Evolutionary conservation across 1,140 invertebrate species (phyloP), one percentile per base, ranked within the genome.

Genomic region (Stegodyphus mimosarum): DNA sequence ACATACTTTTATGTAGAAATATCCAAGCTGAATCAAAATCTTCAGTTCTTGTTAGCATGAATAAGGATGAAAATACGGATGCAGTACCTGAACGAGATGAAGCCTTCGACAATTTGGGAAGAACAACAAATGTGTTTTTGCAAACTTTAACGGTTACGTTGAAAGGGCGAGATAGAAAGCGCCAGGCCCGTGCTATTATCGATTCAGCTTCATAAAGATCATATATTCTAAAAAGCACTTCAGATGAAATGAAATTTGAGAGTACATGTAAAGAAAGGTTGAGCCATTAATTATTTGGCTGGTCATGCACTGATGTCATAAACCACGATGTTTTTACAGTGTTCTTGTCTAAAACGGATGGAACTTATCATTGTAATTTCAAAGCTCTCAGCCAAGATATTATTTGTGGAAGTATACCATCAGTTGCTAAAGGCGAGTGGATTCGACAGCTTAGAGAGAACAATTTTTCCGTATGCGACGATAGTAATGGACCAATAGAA

Each of bases 101-200:
- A 11, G 15, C 73, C 17, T n/a, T 75, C n/a, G 15, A 53, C 55
- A 75, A 75, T 63, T 63, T 75, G 55, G n/a, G 7, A 1, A 60
- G 48, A 75, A 33, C 73, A 18, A 7, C 52, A 60, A 63, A 75
- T 33, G 73, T 75, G 52, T 75, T 75, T 18, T 49, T 75, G 53
- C 73, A 75, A 63, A 75, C 53, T 48, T 75, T 18, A 63, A 75
- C 48, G 52, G 73, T 75, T 18, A 7, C n/a, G 17, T 18, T 63
- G 18, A 75, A 48, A 63, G 73, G 55, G n/a, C 6, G 13, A 63
- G 55, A 75, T 63, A 63, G 13, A 63, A 63, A 63, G 53, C 1
- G 51, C 10, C 6, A 17, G 10, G 51, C 64, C 1, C 64, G 64
- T 67, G 64, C 64, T 17, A 18, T 67, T 67, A 67, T 67, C 64